Conservation (phyloP, 2,797 vertebrate genomes). For the Acrossocheilus fasciatus region DNA sequence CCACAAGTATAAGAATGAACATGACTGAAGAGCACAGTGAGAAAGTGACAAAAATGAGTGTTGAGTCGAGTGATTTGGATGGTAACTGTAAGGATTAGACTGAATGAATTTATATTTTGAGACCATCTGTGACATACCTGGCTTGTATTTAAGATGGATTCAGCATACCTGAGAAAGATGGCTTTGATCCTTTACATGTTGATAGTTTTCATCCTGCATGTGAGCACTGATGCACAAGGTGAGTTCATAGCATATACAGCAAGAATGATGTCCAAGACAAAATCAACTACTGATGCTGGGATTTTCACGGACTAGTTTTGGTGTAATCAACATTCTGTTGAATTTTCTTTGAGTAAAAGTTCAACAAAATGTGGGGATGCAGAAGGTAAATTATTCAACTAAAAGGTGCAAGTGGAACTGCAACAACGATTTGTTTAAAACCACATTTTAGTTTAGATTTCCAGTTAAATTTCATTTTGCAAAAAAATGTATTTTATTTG, state of each 20-base stretch:
- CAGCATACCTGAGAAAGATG: neutral
- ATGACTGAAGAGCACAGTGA: constrained; percentile 6
- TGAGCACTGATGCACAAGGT: constrained; percentile 3
- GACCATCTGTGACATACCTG: neutral
- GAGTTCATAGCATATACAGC: neutral
- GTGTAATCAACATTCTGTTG: neutral
- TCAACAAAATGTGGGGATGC: neutral
- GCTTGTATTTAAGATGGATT: constrained; percentile 9
- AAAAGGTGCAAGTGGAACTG: neutral
- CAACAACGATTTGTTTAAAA: neutral
- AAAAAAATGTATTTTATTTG: neutral
- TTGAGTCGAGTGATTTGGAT: neutral
- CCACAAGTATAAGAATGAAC: constrained; percentile 29
- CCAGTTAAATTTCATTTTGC: neutral
- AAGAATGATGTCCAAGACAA: neutral
- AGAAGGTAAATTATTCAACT: neutral
- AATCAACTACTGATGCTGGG: neutral
- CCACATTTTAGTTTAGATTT: neutral
- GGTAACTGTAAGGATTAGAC: neutral
- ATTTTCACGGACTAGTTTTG: neutral
- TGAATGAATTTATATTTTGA: neutral
- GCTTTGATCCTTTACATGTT: neutral
- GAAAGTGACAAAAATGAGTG: neutral
- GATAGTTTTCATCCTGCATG: neutral
- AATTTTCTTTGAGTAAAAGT: too few species aligned